Conservation (phyloP, 2,113 vertebrate genomes). For the Collichthys lucidus region DNA sequence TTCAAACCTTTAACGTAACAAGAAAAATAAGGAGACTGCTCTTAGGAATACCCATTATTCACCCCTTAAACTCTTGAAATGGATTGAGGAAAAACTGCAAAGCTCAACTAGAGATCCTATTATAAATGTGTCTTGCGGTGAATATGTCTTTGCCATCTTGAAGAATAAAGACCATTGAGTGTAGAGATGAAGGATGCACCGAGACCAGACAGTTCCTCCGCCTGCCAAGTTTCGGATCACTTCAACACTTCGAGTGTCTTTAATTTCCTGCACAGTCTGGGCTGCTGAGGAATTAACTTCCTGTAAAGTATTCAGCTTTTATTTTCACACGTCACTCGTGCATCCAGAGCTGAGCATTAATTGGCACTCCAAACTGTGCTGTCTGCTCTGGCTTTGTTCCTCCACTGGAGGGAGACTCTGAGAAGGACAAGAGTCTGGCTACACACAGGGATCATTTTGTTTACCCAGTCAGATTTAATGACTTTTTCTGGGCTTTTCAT, state of each 20-base stretch:
- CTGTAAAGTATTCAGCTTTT: conserved; percentile 1
- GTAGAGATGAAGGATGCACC: conserved; percentile 39
- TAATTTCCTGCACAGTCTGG: conserved; percentile 32
- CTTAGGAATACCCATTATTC: neutral
- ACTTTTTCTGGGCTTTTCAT: conserved; percentile 34
- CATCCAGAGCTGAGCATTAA: neutral
- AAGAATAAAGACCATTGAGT: conserved; percentile 31
- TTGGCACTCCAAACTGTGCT: neutral
- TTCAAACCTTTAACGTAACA: neutral
- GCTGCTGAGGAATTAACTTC: conserved; percentile 10
- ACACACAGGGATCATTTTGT: conserved; percentile 34
- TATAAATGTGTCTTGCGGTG: conserved; percentile 25
- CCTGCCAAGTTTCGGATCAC: conserved; percentile 39
- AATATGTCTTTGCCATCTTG: conserved; percentile 17
- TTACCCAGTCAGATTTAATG: conserved; percentile 51
- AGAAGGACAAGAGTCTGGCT: conserved; percentile 23
- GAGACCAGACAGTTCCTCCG: conserved; percentile 22
- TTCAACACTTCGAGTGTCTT: conserved; percentile 20
- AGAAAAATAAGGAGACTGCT: neutral
- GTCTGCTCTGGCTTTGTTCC: conserved; percentile 20
- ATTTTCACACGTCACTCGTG: neutral
- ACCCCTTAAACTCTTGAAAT: neutral
- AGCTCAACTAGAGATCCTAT: conserved; percentile 13
- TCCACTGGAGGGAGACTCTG: conserved; percentile 69
- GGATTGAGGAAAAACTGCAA: neutral